Percentiles rank a stretch among this genome's conserved stretches.
Conservation (phyloP, 2,113 vertebrate species). For the Eubucco bourcierii region DNA sequence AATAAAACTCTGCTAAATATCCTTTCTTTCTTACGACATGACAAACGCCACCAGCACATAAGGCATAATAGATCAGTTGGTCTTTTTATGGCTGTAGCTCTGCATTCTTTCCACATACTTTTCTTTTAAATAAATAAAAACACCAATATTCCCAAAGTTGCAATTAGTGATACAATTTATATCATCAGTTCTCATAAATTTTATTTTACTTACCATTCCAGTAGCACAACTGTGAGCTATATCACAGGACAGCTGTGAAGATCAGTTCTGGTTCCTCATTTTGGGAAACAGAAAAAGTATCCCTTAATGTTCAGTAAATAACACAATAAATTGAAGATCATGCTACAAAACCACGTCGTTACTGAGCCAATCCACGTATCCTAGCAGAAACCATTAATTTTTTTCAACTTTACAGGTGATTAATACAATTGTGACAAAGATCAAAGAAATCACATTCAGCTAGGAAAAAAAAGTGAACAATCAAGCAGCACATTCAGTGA, state of each 20-base stretch:
- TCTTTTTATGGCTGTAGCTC: neutral
- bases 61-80: constrained; percentile 29
- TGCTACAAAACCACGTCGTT: neutral
- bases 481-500: neutral
- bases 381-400: neutral
- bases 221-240: neutral
- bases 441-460: neutral
- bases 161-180: neutral
- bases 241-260: neutral
- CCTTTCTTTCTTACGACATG: constrained; percentile 37
- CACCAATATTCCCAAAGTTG: neutral
- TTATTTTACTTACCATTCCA: neutral
- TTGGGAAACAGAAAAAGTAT: neutral
- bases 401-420: neutral
- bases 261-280: neutral
- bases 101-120: neutral
- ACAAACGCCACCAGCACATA: constrained; percentile 38
- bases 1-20: constrained; percentile 31
- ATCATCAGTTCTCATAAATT: neutral
- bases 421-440: neutral
- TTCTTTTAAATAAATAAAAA: constrained; percentile 14
- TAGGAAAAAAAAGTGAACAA: neutral
- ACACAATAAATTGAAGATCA: neutral
- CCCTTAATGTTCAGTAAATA: neutral
- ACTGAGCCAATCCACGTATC: neutral